Percentiles rank a stretch among this genome's conserved stretches.
Evolutionary conservation across 2,113 vertebrate genomes (phyloP).

Genomic region (Phyllopteryx taeniolatus): DNA sequence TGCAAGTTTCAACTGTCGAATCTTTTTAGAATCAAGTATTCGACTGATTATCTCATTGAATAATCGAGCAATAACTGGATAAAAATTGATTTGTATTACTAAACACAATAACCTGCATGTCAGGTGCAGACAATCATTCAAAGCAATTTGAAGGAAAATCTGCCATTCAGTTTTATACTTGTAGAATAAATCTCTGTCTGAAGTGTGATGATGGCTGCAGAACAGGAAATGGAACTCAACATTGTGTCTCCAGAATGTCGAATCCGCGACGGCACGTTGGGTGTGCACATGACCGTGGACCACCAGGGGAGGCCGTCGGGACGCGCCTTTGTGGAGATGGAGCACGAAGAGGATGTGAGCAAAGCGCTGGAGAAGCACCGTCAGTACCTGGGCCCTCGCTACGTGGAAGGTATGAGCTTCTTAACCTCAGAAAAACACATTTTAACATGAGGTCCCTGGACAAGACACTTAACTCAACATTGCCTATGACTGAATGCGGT

Average conservation of each 20-base stretch:
- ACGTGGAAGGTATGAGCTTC: constrained; percentile 82
- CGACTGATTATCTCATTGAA: too few relatives aligned
- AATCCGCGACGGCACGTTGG: constrained; percentile 80
- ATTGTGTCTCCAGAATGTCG: constrained; percentile 76
- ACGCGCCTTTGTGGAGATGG: constrained; percentile 86
- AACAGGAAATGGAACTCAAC: neutral
- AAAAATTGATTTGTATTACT: too few relatives aligned
- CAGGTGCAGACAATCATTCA: too few relatives aligned
- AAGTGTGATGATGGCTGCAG: too few relatives aligned
- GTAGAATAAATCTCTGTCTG: too few relatives aligned
- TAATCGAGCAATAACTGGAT: too few relatives aligned
- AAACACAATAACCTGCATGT: too few relatives aligned
- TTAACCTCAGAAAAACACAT: neutral
- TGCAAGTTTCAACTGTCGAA: too few relatives aligned
- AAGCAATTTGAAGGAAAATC: neutral
- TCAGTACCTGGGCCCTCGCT: constrained; percentile 87
- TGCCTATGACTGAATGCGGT: too few relatives aligned
- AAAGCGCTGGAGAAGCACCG: constrained; percentile 89
- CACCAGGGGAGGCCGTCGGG: constrained; percentile 81
- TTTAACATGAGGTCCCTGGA: too few relatives aligned
- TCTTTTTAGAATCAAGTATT: too few relatives aligned
- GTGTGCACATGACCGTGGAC: constrained; percentile 84
- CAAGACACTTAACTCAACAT: too few relatives aligned
- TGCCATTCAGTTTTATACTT: neutral
- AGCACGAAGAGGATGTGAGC: constrained; percentile 82